Conservation (phyloP, 2,888 invertebrate species). For the Buathra laborator region DNA sequence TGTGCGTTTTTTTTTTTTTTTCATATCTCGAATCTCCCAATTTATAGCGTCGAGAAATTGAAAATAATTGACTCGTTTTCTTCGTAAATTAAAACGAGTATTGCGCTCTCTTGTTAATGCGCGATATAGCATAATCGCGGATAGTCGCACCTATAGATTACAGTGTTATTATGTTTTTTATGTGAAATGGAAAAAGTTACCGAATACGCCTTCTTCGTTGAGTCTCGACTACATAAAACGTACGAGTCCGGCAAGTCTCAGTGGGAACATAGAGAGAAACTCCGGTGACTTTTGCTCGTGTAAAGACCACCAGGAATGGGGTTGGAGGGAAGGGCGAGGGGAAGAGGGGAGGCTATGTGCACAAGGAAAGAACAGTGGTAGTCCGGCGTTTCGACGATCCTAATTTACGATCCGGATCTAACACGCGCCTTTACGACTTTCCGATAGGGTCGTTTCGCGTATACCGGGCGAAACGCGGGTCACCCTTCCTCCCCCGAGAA, state of each 20-base stretch:
- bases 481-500: slow-evolving; percentile 8
- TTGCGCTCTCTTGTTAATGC: not conserved
- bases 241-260: slow-evolving; percentile 5
- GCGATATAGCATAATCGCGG: not conserved
- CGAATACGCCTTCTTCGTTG: not conserved
- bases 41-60: slow-evolving; percentile 26
- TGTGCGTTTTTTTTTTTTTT: slow-evolving; percentile 1
- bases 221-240: slow-evolving; percentile 12
- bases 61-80: slow-evolving; percentile 39
- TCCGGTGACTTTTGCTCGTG: slow-evolving; percentile 41
- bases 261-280: slow-evolving; percentile 30
- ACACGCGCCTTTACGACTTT: slow-evolving; percentile 83
- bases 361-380: slow-evolving; percentile 71
- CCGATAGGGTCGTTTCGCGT: slow-evolving; percentile 82
- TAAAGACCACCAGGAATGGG: slow-evolving; percentile 4
- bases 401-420: slow-evolving; percentile 84
- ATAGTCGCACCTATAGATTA: not conserved
- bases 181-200: not conserved
- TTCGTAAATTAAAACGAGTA: not conserved
- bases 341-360: not conserved
- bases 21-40: not conserved
- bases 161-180: not conserved
- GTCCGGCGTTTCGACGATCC: slow-evolving; percentile 84
- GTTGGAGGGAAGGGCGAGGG: too few relatives aligned
- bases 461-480: slow-evolving; percentile 50